A percentile compares a stretch with the other conserved stretches of the same genome.
These are phyloP conservation scores for Stegastes partitus DNA, from an alignment of 2,113 vertebrate species.

Conservation along the genomic window DNA sequence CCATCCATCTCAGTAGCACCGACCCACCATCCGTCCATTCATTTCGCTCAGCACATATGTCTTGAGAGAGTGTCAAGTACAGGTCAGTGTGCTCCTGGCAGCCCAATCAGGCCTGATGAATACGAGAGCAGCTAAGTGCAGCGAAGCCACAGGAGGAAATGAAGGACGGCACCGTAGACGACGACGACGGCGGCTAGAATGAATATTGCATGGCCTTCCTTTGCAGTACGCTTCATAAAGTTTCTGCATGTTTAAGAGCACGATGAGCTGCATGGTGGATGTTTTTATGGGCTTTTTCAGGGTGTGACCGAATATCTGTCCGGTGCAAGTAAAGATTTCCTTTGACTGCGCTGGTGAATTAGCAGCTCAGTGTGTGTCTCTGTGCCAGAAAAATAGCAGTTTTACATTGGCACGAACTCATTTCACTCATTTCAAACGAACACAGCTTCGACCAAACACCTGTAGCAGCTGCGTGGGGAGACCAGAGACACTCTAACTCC, in stretches of 20 bases:
- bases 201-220: constrained; percentile 44
- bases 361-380: too few relatives aligned
- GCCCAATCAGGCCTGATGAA: constrained; percentile 75
- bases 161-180: constrained; percentile 27
- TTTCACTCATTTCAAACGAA: too few relatives aligned
- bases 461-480: too few relatives aligned
- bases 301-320: too few relatives aligned
- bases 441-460: too few relatives aligned
- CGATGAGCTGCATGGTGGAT: too few relatives aligned
- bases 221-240: constrained; percentile 22
- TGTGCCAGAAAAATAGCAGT: too few relatives aligned
- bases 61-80: constrained; percentile 67
- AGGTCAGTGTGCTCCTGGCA: constrained; percentile 73
- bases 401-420: too few relatives aligned
- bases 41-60: constrained; percentile 59
- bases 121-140: constrained; percentile 42
- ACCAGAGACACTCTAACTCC: too few relatives aligned
- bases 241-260: background rate
- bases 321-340: too few relatives aligned
- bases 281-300: constrained; percentile 1
- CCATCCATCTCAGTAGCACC: constrained; percentile 54
- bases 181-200: constrained; percentile 24
- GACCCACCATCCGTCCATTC: constrained; percentile 34
- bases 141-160: constrained; percentile 37
- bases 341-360: too few relatives aligned